Evolutionary conservation across 2,113 vertebrate genomes (phyloP), one percentile per base, ranked within the genome.

Genomic region (Engystomops pustulosus): DNA sequence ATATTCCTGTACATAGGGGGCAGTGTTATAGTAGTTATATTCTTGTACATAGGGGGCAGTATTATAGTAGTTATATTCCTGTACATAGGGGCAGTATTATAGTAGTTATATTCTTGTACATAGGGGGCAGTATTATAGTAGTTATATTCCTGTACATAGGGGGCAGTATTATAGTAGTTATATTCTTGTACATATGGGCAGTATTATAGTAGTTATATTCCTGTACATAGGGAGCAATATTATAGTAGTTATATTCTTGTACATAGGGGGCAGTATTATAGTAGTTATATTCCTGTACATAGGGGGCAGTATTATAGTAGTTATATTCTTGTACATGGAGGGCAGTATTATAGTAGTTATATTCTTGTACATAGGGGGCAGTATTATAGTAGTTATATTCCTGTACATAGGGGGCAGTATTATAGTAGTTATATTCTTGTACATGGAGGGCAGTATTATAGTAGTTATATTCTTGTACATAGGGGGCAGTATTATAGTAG

Each of bases 351-450:
- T 58, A 58, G 23, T 58, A 58, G 55, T 58, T 58, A 58, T 58
- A 58, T 25, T 58, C 55, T 58, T 58, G n/a, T 58, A 58, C 23
- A 58, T 58, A 58, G 55, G 55, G n/a, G 3, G 55, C 55, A 25
- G 55, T 58, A 58, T 58, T 58, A 58, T 25, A 58, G 55, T 58
- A 58, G 55, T 58, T 58, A 58, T 58, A 58, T 58, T 58, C 23
- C 3, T 58, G 55, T 58, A 58, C 9, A 58, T 58, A 58, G 55
- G 55, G n/a, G 1, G 55, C 23, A 25, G 55, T 58, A 58, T 25
- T 58, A 58, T 58, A 58, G 55, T 58, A 53, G 51, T 53, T 53
- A 53, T 53, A 53, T 53, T 53, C 51, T 53, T 53, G 4, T 53
- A 53, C 6, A 53, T 53, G n/a, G 51, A n/a, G 51, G 18, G 20